These are phyloP conservation scores for Columbina picui DNA, from an alignment of 2,113 vertebrate genomes.

Conservation along the genomic window DNA sequence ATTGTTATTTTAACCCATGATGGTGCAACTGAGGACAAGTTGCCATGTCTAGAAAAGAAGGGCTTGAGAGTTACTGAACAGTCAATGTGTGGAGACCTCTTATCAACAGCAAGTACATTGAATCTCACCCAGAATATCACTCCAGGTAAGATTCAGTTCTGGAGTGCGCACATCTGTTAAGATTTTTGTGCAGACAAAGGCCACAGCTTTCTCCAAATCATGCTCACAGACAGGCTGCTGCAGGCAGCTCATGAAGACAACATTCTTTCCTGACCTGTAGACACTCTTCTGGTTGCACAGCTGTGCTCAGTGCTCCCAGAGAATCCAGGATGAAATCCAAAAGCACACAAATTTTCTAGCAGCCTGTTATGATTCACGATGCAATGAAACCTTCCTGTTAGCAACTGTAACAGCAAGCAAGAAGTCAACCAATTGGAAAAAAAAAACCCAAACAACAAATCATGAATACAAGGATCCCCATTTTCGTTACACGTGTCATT, in stretches of 20 bases:
- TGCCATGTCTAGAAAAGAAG: background rate
- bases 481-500: background rate
- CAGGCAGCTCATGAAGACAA: background rate
- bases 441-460: background rate
- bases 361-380: background rate
- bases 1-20: fast-evolving
- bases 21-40: background rate
- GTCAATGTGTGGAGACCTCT: background rate
- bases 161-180: background rate
- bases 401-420: background rate
- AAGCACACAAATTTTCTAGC: background rate
- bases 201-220: background rate
- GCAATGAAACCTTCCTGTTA: background rate
- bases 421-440: background rate
- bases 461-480: background rate
- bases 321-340: background rate
- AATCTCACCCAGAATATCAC: background rate
- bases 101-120: background rate
- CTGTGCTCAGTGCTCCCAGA: background rate
- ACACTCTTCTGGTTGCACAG: background rate
- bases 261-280: background rate
- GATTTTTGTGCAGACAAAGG: background rate
- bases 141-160: background rate
- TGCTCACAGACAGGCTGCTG: background rate
- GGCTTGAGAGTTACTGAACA: background rate